Conservation (phyloP, 2,113 vertebrate genomes). For the Cyanoliseus patagonus region DNA sequence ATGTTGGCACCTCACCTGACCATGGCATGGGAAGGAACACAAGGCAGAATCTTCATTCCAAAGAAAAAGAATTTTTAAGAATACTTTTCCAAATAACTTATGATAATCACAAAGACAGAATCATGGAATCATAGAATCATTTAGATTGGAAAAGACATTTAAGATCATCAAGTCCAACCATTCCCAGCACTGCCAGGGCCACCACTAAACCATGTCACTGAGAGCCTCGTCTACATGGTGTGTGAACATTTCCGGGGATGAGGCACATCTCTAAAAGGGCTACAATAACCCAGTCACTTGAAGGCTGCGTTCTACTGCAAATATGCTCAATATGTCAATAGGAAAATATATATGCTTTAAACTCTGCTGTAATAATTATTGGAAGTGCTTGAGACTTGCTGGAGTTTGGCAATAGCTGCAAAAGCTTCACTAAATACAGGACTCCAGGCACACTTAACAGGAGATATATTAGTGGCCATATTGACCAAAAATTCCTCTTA, state of each 20-base stretch:
- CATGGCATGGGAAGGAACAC: neutral
- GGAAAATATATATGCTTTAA: neutral
- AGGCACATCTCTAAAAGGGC: neutral
- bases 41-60: neutral
- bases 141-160: neutral
- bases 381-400: conserved; percentile 20
- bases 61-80: neutral
- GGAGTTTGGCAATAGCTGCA: conserved; percentile 23
- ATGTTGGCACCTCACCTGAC: neutral
- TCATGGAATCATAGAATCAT: neutral
- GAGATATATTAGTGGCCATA: conserved; percentile 46
- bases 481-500: conserved; percentile 34
- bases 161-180: neutral
- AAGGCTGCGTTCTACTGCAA: neutral
- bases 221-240: neutral
- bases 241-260: neutral
- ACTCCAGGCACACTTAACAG: conserved; percentile 42
- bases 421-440: conserved; percentile 47
- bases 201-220: neutral
- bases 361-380: conserved; percentile 41
- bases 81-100: neutral
- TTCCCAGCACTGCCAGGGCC: neutral
- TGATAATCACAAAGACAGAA: neutral
- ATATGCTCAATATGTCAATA: neutral
- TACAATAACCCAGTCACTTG: neutral